phyloP scores from a whole-genome alignment of 2,113 vertebrate species.

The Aix galericulata region DNA sequence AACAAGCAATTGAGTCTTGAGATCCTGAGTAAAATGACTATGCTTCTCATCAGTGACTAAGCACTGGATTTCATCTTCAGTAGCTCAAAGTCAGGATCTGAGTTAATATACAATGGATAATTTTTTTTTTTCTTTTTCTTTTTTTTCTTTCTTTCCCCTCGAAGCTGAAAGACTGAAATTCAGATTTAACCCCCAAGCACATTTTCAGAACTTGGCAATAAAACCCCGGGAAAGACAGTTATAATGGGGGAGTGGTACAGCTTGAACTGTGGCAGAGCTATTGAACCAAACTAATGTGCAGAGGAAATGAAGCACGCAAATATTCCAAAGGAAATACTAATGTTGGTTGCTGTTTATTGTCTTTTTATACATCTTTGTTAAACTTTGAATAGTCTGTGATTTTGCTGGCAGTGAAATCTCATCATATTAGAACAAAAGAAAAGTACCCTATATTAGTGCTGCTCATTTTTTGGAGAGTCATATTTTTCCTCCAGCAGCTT shows the following conservation, averaged over 20 bases:
- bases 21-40: neutral
- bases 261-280: neutral
- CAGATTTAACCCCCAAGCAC: neutral
- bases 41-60: neutral
- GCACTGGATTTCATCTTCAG: neutral
- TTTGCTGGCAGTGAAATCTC: slow-evolving; percentile 24
- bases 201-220: slow-evolving; percentile 14
- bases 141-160: no score
- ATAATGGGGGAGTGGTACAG: neutral
- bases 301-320: neutral
- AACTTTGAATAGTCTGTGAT: slow-evolving; percentile 39
- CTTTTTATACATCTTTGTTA: slow-evolving; percentile 44
- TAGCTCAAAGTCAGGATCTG: neutral
- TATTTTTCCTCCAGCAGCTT: neutral
- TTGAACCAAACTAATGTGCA: neutral
- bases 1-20: neutral
- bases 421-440: neutral
- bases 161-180: neutral
- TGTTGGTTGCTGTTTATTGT: neutral
- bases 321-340: neutral
- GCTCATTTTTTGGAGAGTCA: neutral
- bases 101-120: neutral
- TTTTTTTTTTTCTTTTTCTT: neutral
- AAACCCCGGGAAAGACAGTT: neutral
- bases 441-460: neutral